Base-by-base conservation (phyloP, 2,888 invertebrate species). In the Liopterus haemorrhoidalis region DNA sequence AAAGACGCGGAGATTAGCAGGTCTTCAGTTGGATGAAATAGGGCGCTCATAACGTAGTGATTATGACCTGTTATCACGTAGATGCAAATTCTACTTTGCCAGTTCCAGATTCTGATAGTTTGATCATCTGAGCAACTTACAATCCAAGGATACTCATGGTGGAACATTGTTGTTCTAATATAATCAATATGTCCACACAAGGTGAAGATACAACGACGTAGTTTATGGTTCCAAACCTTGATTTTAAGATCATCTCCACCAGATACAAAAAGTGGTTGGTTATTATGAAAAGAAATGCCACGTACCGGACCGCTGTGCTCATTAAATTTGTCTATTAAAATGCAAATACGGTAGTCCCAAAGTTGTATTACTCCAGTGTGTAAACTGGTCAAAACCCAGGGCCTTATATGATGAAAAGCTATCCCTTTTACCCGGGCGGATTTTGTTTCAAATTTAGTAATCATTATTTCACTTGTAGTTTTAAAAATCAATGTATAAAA, bases 281-380 rank as follows among this genome's bases (percentile, higher is more conserved):
- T 96, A 59, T 78, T 85, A 67, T 99, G 99, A 69, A 99, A 99
- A 66, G 93, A 93, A 52, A 99, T 92, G 55, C 99, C 95, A 61
- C 99, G 79, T 22, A 99, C 99, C 15, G 99, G 99, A 5, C 99
- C 97, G 69, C 99, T 97, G 66, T 99, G 99, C 65, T 99, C 99
- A 70, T 99, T 99, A 69, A 96, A 99, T 71, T 97, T 99, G 65
- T 99, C 99, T 56, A 99, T 72, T 50, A 99, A 74, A 3, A 97
- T 96, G 67, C 96, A 95, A 95, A 99, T 99, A 55, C 99, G 91
- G 71, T 97, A 99, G 68, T 99, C 99, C 97, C 97, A 99, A 46
- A 99, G 74, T 67, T 99, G 97, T 60, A 99, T 95, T 51, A 93
- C 85, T 48, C 99, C 99, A 75, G 90, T 97, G 77, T 99, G 99